These are phyloP conservation scores for Actinopyga echinites DNA, from an alignment of 53 echinoderm and acorn worm genomes.

Conservation along the genomic window DNA sequence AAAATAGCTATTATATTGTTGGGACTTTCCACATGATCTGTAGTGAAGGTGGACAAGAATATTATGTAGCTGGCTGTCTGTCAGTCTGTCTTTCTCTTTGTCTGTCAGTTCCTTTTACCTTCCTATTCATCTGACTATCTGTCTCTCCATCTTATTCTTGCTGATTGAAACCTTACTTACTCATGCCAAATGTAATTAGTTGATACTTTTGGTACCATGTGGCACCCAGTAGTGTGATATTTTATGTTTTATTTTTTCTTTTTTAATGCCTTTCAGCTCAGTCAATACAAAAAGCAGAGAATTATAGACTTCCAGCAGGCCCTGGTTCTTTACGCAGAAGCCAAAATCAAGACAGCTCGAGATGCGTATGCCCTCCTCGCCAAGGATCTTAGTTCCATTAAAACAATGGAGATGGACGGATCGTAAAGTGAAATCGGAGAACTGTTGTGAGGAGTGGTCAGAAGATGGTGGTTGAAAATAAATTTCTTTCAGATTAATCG, in stretches of 20 bases:
- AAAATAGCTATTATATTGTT: too few species aligned
- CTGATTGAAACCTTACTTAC: neutral
- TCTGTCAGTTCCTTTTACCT: neutral
- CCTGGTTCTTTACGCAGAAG: conserved; percentile 89
- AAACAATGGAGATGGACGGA: conserved; percentile 66
- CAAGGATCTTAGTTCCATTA: conserved; percentile 84
- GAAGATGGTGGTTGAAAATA: too few species aligned
- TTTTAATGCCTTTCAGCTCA: conserved; percentile 60
- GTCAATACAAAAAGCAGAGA: conserved; percentile 76
- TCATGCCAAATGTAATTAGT: neutral
- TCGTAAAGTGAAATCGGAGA: neutral
- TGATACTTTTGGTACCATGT: too few species aligned
- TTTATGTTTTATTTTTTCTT: neutral
- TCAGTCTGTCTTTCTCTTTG: too few species aligned
- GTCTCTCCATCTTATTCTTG: neutral
- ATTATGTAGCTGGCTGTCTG: too few species aligned
- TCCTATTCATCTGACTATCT: too few species aligned
- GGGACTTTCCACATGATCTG: too few species aligned
- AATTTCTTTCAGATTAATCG: too few species aligned
- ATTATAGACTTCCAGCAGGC: conserved; percentile 92
- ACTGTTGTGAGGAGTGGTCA: too few species aligned
- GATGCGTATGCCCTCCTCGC: conserved; percentile 88
- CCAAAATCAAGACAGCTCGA: conserved; percentile 93
- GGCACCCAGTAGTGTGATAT: neutral
- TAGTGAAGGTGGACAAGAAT: too few species aligned